Evolutionary conservation across 2,797 vertebrate genomes (phyloP), one percentile per base, ranked within the genome.

Genomic region (Danio kyathit): DNA sequence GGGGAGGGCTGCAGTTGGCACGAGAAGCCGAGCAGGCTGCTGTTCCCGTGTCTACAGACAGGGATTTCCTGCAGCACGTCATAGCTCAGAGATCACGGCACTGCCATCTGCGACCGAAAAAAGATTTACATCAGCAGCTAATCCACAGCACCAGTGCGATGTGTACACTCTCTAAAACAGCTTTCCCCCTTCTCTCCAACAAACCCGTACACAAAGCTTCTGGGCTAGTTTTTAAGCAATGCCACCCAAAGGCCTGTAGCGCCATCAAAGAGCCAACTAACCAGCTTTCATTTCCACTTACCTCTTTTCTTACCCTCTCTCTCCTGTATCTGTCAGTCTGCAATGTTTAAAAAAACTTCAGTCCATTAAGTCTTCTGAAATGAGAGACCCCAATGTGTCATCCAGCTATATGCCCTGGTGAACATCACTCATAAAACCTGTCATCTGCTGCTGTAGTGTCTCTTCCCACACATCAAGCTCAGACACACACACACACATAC

Each of bases 61-160:
- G 91, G 91, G 93, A 92, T 94, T 94, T 94, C 91, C 91, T 93
- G 90, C 92, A 93, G 92, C 90, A 90, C 89, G 91, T 93, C 92
- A 94, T 91, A 94, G 92, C 88, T 90, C 89, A 91, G 83, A 83
- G 91, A 93, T 94, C 91, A 92, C 92, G 90, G 89, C 87, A 84
- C 89, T 92, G 92, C 92, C 92, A 93, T 92, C 92, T 94, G 92
- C 89, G 91, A 91, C 92, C 86, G 89, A 91, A 85, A 88, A 29
- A 91, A 91, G 91, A 92, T 93, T 92, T 93, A 93, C 90, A 92
- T 90, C 90, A 89, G 89, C 89, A 89, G 90, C 89, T 92, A 95
- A 94, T 91, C 92, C 92, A 93, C 91, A 89, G 86, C 5, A 5
- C 51, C 38, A 69, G 48, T 52, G 52, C 60, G 49, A 67, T 40